These are phyloP conservation scores for Campaea margaritaria DNA, from an alignment of 2,888 invertebrate genomes.

Conservation along the genomic window DNA sequence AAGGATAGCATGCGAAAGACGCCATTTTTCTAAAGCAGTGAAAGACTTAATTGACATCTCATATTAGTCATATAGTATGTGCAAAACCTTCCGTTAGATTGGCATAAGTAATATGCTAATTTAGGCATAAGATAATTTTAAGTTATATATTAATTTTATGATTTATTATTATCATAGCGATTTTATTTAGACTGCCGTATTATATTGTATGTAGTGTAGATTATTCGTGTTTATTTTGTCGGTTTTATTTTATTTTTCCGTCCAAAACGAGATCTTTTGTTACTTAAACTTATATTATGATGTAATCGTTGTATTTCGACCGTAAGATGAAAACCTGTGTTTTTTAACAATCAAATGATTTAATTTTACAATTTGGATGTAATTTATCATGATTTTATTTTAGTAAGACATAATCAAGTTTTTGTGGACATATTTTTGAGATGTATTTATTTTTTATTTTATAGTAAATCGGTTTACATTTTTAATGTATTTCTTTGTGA, in stretches of 20 bases:
- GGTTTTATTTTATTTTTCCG: conserved; percentile 69
- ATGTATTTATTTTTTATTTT: conserved; percentile 33
- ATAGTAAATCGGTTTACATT: conserved; percentile 20
- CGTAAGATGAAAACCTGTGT: conserved; percentile 4
- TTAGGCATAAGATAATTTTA: conserved; percentile 53
- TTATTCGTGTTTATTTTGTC: conserved; percentile 47
- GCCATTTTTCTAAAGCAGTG: too few relatives aligned
- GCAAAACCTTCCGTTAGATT: conserved; percentile 22
- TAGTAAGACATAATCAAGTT: conserved; percentile 1
- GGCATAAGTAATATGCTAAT: conserved; percentile 44
- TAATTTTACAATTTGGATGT: neutral
- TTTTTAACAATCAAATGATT: neutral
- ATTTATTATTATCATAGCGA: conserved; percentile 37
- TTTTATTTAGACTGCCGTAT: conserved; percentile 39
- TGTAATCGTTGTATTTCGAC: conserved; percentile 49
- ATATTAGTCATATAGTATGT: neutral
- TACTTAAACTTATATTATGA: conserved; percentile 51
- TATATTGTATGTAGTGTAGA: conserved; percentile 54
- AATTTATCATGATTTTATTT: conserved; percentile 4
- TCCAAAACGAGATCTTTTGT: conserved; percentile 65
- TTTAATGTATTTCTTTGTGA: conserved; percentile 19
- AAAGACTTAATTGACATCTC: neutral
- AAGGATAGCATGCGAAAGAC: too few relatives aligned
- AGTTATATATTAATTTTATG: conserved; percentile 47
- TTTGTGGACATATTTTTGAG: conserved; percentile 10